Conservation (phyloP, 2,797 vertebrate species). For the Hippopotamyrus pictus region DNA sequence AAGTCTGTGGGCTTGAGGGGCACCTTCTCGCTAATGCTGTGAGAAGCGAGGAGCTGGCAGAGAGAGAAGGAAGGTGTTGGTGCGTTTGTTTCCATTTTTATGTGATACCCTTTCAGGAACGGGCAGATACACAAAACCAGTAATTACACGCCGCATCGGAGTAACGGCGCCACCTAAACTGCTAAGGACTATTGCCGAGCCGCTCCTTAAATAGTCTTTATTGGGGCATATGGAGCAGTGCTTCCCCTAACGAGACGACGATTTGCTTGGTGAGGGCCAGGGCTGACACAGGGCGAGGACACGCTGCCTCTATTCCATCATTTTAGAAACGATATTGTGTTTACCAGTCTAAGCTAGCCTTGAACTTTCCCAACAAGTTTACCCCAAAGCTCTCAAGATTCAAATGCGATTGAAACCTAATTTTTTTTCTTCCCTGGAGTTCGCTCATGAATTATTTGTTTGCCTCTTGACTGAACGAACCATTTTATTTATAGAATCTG, state of each 20-base stretch:
- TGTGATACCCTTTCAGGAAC: not conserved
- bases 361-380: not conserved
- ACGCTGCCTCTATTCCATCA: not conserved
- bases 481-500: constrained; percentile 5
- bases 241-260: not conserved
- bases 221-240: not conserved
- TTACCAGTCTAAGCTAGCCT: not conserved
- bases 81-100: not conserved
- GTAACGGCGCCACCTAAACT: not conserved
- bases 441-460: constrained; percentile 6
- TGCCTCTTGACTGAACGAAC: not conserved
- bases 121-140: not conserved
- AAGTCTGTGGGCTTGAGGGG: not conserved
- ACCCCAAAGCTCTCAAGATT: not conserved
- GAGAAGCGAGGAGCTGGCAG: not conserved
- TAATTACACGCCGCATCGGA: not conserved
- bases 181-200: not conserved
- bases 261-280: not conserved
- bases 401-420: not conserved
- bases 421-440: not conserved
- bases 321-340: not conserved
- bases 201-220: not conserved
- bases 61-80: not conserved
- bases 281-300: not conserved
- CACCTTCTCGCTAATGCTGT: not conserved